These are phyloP conservation scores for Anoplius nigerrimus DNA, from an alignment of 2,888 invertebrate genomes.

Conservation along the genomic window DNA sequence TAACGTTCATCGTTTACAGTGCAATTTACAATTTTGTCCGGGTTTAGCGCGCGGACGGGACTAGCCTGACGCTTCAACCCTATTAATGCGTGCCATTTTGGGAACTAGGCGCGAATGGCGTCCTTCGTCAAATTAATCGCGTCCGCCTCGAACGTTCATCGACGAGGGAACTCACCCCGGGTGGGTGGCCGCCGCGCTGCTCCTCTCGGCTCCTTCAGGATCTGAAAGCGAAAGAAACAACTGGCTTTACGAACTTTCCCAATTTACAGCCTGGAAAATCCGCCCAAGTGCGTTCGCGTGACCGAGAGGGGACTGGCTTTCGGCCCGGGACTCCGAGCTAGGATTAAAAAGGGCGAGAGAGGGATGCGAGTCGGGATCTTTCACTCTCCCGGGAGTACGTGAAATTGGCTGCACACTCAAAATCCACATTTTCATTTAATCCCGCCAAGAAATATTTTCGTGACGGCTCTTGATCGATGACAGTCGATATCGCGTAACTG, in stretches of 20 bases:
- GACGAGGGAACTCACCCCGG: conserved; percentile 54
- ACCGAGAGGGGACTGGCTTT: conserved; percentile 27
- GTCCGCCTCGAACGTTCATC: conserved; percentile 32
- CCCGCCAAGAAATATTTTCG: background rate
- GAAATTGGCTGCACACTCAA: background rate
- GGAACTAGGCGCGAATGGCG: too few relatives aligned
- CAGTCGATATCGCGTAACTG: too few relatives aligned
- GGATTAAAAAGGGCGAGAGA: background rate
- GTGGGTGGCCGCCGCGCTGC: conserved; percentile 35
- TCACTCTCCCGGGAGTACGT: too few relatives aligned
- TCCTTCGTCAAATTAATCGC: conserved; percentile 4
- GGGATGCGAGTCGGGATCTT: conserved; percentile 3
- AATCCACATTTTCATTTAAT: background rate
- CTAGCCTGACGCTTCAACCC: too few relatives aligned
- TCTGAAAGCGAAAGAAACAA: conserved; percentile 63
- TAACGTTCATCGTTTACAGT: too few relatives aligned
- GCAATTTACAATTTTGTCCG: too few relatives aligned
- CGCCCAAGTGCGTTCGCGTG: conserved; percentile 58
- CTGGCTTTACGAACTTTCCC: conserved; percentile 60
- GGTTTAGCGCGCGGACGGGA: too few relatives aligned
- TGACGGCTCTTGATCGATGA: conserved; percentile 8
- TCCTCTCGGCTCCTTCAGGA: conserved; percentile 50
- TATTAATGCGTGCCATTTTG: too few relatives aligned
- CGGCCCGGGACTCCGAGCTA: conserved; percentile 5
- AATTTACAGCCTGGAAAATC: conserved; percentile 67